Percentiles rank a stretch among this genome's conserved stretches.
Evolutionary conservation across 2,888 invertebrate genomes (phyloP).

Genomic region (Micoletzkya japonica): DNA sequence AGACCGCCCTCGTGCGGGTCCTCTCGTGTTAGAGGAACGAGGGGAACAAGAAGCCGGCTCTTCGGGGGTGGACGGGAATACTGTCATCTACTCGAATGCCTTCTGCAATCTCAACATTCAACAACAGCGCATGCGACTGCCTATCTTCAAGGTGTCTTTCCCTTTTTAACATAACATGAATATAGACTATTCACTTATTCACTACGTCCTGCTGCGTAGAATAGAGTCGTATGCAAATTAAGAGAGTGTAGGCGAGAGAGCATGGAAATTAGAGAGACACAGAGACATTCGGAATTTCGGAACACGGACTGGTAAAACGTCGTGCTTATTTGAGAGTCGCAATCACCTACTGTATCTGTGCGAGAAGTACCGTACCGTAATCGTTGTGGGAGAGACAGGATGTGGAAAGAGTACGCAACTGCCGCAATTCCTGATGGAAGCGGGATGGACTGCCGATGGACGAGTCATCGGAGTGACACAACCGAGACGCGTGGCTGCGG

Average conservation of each 20-base stretch:
- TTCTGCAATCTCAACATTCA: constrained; percentile 81
- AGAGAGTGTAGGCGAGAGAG: neutral
- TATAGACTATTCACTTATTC: no score
- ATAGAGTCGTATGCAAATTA: constrained; percentile 2
- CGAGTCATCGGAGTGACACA: constrained; percentile 84
- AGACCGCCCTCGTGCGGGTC: constrained; percentile 36
- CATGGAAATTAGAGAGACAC: no score
- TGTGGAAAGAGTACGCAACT: constrained; percentile 87
- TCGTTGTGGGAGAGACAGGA: constrained; percentile 84
- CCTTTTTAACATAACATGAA: constrained; percentile 1
- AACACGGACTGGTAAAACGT: no score
- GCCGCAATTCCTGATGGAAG: constrained; percentile 82
- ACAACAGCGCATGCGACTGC: constrained; percentile 81
- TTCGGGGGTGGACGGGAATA: constrained; percentile 25
- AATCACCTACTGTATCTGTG: constrained; percentile 86
- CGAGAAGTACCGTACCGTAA: constrained; percentile 85
- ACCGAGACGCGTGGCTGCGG: constrained; percentile 86
- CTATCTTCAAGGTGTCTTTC: constrained; percentile 79
- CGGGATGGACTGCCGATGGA: constrained; percentile 80
- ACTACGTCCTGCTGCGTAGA: no score
- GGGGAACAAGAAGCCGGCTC: constrained; percentile 30
- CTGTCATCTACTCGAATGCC: constrained; percentile 72
- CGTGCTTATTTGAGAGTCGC: constrained; percentile 73
- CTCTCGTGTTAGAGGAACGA: constrained; percentile 45
- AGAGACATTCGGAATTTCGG: no score